phyloP scores from a whole-genome alignment of 2,888 invertebrate species.

The Amblyjoppa fuscipennis region DNA sequence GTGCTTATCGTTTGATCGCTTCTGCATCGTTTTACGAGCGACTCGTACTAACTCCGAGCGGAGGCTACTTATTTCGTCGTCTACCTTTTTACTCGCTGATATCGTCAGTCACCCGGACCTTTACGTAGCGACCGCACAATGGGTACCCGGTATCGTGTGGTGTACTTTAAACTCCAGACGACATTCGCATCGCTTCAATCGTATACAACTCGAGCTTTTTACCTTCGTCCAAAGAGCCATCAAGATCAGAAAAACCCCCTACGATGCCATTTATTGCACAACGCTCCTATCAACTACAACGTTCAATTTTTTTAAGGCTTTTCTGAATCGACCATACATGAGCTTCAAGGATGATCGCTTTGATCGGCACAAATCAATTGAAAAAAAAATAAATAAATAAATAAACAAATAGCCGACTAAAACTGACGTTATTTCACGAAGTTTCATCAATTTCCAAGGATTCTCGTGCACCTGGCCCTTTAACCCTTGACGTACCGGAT shows the following conservation, averaged over 20 bases:
- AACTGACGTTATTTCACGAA: not conserved
- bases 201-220: constrained; percentile 4
- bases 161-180: constrained; percentile 15
- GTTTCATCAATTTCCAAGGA: not conserved
- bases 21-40: constrained; percentile 39
- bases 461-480: not conserved
- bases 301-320: not conserved
- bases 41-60: constrained; percentile 15
- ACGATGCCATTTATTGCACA: constrained; percentile 24
- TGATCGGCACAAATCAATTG: not conserved
- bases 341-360: not conserved
- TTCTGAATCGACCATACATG: not conserved
- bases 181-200: constrained; percentile 9
- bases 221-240: not conserved
- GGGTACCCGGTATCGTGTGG: not conserved
- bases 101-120: constrained; percentile 16
- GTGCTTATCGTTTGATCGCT: constrained; percentile 47
- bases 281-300: not conserved
- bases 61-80: constrained; percentile 25
- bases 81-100: constrained; percentile 37
- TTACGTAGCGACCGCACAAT: constrained; percentile 5
- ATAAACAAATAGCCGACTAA: not conserved
- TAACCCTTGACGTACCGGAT: too few relatives aligned
- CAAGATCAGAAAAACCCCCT: not conserved
- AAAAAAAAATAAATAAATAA: not conserved